Evolutionary conservation across 2,888 invertebrate species (phyloP), one percentile per base, ranked within the genome.

Genomic region (Napeogenes inachia): DNA sequence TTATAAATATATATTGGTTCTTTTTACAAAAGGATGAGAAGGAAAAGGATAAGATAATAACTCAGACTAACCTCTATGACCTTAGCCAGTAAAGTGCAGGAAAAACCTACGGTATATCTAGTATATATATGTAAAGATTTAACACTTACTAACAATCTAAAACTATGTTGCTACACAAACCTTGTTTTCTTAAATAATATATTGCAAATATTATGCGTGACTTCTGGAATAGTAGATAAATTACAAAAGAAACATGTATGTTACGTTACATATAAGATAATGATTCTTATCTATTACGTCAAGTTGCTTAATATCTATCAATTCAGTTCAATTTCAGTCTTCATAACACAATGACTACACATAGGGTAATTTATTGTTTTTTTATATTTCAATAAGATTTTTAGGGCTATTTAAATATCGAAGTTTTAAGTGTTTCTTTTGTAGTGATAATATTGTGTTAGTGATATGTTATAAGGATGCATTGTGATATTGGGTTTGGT

Each of bases 211-310:
- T 21, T 68, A 75, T 75, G 76, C 75, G 71, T 71, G 64, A 71
- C 68, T 71, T 73, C 67, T 72, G 72, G 74, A 76, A 78, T 75
- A 71, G 77, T 75, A 71, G 68, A 67, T 67, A 60, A 64, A 72
- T 68, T 77, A 71, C 78, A 72, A 72, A 74, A 70, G 71, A 69
- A 68, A 68, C 67, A 61, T 74, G 68, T 72, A 71, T 77, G 76
- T 78, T 77, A 67, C 73, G 79, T 75, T 64, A 69, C 75, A 81
- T 71, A 83, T 75, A 79, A 78, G 84, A 87, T 87, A 87, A 84
- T 70, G 76, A 68, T 68, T 73, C 78, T 86, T 89, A 89, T 90
- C 89, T 79, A 71, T 81, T 83, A 84, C 78, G 84, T 85, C 80
- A 81, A 78, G 68, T 68, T 63, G 67, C 71, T 71, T 75, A 75